Conservation (phyloP, 2,888 invertebrate species). For the Eilema griseolum region DNA sequence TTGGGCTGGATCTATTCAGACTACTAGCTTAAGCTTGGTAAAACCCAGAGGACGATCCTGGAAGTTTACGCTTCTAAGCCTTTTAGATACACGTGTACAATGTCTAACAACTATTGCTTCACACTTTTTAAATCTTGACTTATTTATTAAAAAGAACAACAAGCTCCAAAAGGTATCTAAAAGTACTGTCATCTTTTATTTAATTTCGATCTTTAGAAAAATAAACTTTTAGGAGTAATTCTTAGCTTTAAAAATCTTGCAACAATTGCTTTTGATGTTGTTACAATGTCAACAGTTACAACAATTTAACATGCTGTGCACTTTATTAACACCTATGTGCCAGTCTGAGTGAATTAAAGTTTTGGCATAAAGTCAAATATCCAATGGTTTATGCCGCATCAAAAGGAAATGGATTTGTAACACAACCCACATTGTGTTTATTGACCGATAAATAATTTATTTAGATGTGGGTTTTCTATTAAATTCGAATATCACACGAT, state of each 20-base stretch:
- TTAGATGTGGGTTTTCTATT: not conserved
- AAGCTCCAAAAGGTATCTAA: too few relatives aligned
- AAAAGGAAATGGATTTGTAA: not conserved
- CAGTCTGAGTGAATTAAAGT: not conserved
- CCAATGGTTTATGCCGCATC: not conserved
- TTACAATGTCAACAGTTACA: not conserved
- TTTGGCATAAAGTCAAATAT: conserved; percentile 7
- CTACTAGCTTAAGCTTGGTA: not conserved
- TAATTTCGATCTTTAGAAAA: too few relatives aligned
- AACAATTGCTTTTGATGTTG: too few relatives aligned
- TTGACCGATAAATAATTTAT: conserved; percentile 12
- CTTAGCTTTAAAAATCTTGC: too few relatives aligned
- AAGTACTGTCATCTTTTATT: too few relatives aligned
- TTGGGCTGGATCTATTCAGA: not conserved
- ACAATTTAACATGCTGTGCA: not conserved
- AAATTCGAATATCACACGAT: not conserved
- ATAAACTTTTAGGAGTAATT: too few relatives aligned
- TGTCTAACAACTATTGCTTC: not conserved
- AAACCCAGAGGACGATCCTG: not conserved
- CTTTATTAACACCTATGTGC: not conserved
- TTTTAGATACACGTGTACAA: not conserved
- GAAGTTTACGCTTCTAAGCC: not conserved
- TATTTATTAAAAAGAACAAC: too few relatives aligned
- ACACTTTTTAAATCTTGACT: not conserved
- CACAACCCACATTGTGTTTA: not conserved